A percentile compares a stretch with the other conserved stretches of the same genome.
Conservation (phyloP, 2,888 invertebrate species). For the Eristalis pertinax region DNA sequence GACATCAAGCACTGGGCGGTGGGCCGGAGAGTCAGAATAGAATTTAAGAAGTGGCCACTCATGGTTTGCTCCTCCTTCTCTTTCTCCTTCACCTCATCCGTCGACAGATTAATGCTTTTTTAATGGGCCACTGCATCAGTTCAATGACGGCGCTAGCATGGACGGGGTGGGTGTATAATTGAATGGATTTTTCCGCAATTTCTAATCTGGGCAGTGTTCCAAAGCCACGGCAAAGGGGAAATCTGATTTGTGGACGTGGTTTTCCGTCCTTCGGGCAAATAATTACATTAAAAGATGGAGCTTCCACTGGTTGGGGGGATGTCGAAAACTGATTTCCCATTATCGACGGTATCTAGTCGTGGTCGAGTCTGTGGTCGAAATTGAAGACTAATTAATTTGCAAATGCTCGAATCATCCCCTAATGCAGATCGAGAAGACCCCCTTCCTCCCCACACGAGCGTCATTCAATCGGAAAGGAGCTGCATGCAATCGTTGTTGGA, state of each 20-base stretch:
- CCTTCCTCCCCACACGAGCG: neutral
- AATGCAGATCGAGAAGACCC: neutral
- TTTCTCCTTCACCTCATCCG: neutral
- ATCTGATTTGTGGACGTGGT: constrained; percentile 36
- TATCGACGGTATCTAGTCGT: neutral
- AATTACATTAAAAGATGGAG: neutral
- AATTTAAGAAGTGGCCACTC: too few species aligned
- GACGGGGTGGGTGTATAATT: constrained; percentile 9
- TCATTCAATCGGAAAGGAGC: neutral
- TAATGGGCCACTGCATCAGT: constrained; percentile 33
- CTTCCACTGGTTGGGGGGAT: neutral
- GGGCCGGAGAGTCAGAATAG: neutral
- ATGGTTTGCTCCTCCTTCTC: neutral
- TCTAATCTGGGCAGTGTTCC: constrained; percentile 37
- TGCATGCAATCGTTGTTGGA: too few species aligned
- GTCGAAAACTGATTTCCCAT: neutral
- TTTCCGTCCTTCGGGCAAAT: neutral
- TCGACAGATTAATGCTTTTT: constrained; percentile 40
- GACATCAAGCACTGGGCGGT: neutral
- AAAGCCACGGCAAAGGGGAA: constrained; percentile 33
- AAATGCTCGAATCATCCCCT: too few species aligned
- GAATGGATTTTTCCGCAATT: constrained; percentile 25
- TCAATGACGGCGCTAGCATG: neutral
- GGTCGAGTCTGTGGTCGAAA: too few species aligned
- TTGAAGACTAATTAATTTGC: too few species aligned